Evolutionary conservation across 2,797 vertebrate species (phyloP), one percentile per base, ranked within the genome.

Genomic region (Ciconia nigra): DNA sequence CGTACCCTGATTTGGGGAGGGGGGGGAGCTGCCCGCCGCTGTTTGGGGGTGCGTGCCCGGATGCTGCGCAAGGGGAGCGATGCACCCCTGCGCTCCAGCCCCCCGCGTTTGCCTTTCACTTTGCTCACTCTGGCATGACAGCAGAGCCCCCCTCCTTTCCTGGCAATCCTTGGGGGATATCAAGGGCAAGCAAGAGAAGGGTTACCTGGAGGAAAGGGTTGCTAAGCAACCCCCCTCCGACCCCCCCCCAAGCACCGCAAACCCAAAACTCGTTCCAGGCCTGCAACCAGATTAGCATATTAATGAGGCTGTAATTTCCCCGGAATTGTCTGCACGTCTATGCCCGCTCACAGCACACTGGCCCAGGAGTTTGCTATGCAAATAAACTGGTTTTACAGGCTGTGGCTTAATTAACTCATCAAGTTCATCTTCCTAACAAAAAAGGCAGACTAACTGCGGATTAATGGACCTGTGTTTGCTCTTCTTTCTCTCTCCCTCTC

Each of bases 211-310:
- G 98, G 97, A 98, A 98, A 98, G 97, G 97, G 98, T 98, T 98
- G 98, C 98, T 98, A 98, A 87, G 98, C 98, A 98, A 98, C 98
- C 52, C 94, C 98, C 96, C 97, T 92, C 91, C 19, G 3, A 4
- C 22, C 98, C 94, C 90, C 97, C 92, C 97, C 97, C 97, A 65
- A 98, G 98, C 98, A 98, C 98, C 96, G 97, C 98, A 98, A 98
- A 98, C 98, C 98, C 98, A 98, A 98, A 98, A 98, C 98, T 98
- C 98, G 98, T 98, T 98, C 98, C 98, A 98, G 98, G 97, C 98
- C 98, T 98, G 98, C 98, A 98, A 98, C 98, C 98, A 98, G 98
- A 98, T 98, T 98, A 98, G 98, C 98, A 98, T 98, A 98, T 98
- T 98, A 98, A 98, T 98, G 98, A 98, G 98, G 98, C 97, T 98